Evolutionary conservation across 1,140 invertebrate species (phyloP).

Genomic region (Camponotus vicinus): DNA sequence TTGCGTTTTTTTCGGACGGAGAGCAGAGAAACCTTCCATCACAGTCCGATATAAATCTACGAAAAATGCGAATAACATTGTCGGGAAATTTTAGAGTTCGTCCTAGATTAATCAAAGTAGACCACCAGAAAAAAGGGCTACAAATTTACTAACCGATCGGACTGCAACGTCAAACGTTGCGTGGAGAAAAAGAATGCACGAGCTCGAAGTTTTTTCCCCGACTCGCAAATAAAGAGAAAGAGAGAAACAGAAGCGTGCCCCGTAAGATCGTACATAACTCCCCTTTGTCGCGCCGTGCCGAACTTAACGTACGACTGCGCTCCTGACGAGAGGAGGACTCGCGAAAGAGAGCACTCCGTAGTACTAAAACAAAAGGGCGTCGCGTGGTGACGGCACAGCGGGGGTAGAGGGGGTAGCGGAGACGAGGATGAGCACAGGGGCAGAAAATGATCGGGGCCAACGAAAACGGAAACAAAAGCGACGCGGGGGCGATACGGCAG

Average conservation of each 20-base stretch:
- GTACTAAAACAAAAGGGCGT: constrained; percentile 69
- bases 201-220: constrained; percentile 35
- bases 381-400: background rate
- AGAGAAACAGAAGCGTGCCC: constrained; percentile 1
- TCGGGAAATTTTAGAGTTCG: constrained; percentile 17
- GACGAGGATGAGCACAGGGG: constrained; percentile 46
- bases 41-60: constrained; percentile 36
- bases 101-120: constrained; percentile 6
- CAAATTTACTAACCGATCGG: constrained; percentile 27
- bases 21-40: constrained; percentile 50
- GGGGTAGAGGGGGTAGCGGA: background rate
- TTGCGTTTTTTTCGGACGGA: constrained; percentile 60
- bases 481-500: constrained; percentile 82
- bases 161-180: constrained; percentile 10
- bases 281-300: constrained; percentile 64
- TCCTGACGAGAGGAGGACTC: constrained; percentile 49
- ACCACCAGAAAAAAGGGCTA: background rate
- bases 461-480: constrained; percentile 85
- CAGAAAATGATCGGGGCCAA: constrained; percentile 82
- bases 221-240: constrained; percentile 22
- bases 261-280: constrained; percentile 62
- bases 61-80: constrained; percentile 46
- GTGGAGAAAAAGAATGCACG: constrained; percentile 20
- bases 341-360: constrained; percentile 65
- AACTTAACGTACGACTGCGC: constrained; percentile 65